phyloP scores from a whole-genome alignment of 2,888 invertebrate species.

The Tenthredo notha region DNA sequence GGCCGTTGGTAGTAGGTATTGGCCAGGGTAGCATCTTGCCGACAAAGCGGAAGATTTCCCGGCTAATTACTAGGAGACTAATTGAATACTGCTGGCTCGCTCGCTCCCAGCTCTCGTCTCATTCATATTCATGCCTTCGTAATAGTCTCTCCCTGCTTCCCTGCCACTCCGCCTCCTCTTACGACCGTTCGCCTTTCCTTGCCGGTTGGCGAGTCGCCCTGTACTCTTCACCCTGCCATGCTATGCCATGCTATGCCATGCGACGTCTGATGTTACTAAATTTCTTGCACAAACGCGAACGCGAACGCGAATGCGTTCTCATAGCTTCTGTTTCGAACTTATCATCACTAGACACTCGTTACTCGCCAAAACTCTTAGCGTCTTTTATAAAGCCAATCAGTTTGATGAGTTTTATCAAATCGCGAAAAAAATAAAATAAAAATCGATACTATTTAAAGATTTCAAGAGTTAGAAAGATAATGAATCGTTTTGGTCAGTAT shows the following conservation, averaged over 20 bases:
- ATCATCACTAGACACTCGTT: not conserved
- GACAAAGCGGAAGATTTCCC: constrained; percentile 77
- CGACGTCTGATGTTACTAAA: not conserved
- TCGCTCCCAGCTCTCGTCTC: constrained; percentile 66
- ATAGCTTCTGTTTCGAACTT: not conserved
- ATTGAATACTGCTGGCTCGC: constrained; percentile 75
- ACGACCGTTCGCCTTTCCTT: constrained; percentile 19
- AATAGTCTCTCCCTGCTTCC: constrained; percentile 69
- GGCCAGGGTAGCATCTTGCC: constrained; percentile 72
- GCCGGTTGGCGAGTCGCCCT: constrained; percentile 33
- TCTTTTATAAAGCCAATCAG: not conserved
- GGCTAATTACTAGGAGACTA: constrained; percentile 78
- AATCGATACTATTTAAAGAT: not conserved
- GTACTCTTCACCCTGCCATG: not conserved
- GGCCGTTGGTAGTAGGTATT: constrained; percentile 65
- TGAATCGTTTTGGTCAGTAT: not conserved
- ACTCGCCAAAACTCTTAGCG: not conserved
- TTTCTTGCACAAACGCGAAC: constrained; percentile 5
- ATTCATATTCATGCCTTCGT: constrained; percentile 78
- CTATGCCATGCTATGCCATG: not conserved
- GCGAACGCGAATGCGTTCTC: not conserved
- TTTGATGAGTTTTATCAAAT: no score
- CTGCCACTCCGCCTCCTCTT: constrained; percentile 55
- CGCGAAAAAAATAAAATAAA: not conserved
- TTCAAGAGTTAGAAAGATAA: not conserved